These are phyloP conservation scores for Rousettus leschenaultii DNA, from an alignment of 2,113 vertebrate genomes.

Conservation along the genomic window DNA sequence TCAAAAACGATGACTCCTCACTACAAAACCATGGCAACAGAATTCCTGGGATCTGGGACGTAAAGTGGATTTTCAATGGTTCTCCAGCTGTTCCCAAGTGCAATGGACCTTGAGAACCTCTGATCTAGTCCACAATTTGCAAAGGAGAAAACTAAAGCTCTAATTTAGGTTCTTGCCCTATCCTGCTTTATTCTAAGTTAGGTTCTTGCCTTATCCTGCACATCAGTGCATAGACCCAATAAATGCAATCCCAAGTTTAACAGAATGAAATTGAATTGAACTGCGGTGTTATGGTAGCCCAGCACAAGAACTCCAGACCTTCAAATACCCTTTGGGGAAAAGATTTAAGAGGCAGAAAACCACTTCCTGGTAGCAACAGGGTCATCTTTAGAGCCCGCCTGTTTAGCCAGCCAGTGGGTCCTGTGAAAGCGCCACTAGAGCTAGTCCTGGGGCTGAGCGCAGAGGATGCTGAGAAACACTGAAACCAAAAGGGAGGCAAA, in stretches of 20 bases:
- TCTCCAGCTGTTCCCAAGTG: neutral
- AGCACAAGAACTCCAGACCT: neutral
- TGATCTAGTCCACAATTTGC: neutral
- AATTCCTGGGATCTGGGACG: neutral
- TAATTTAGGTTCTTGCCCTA: neutral
- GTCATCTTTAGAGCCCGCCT: neutral
- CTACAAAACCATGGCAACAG: neutral
- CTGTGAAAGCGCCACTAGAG: neutral
- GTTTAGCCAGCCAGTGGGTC: neutral
- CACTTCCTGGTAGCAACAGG: neutral
- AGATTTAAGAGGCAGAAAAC: neutral
- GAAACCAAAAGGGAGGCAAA: neutral
- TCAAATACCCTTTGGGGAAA: neutral
- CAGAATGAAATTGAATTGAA: too few species aligned
- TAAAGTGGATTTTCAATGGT: neutral
- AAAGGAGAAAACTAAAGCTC: neutral
- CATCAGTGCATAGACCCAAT: neutral
- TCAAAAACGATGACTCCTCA: neutral
- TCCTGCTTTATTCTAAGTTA: neutral
- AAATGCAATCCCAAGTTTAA: neutral
- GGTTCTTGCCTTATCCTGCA: neutral
- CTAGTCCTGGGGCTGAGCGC: neutral
- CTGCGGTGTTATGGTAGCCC: neutral
- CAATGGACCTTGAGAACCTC: neutral
- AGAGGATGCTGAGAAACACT: neutral